Evolutionary conservation across 2,113 vertebrate genomes (phyloP), one percentile per base, ranked within the genome.

Genomic region (Aspidoscelis tigris): DNA sequence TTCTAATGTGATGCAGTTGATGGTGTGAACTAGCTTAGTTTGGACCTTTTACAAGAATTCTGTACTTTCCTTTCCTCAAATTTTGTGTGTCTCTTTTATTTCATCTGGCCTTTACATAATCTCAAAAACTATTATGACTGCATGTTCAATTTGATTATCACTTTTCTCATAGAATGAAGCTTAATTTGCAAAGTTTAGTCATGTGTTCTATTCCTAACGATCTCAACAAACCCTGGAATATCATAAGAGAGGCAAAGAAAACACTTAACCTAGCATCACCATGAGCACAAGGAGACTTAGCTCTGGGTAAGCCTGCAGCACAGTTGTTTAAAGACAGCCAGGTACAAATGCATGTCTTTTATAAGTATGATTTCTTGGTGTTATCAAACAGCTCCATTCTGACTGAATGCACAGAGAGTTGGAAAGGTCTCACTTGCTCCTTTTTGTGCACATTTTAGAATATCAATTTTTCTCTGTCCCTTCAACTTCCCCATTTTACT

Each of bases 1-100:
- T 94, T 94, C 80, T 94, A 44, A 92, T 86, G 90, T 93, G 90
- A 92, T 82, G 89, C 93, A 77, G 87, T 80, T 95, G 93, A 92
- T 95, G 88, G 83, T 90, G 91, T 89, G 91, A 91, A 83, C 47
- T 68, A 91, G 87, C 92, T 92, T 92, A 90, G 76, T 88, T 81
- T 95, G 95, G 93, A 90, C 91, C 16, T 33, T 85, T 89, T 95
- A 88, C 93, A 94, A 43, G 76, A 89, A 84, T 41, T 93, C 90
- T 88, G 47, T 83, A 79, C 80, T 85, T 22, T 20, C 12, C 69
- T 82, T 79, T 86, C 68, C 22, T 75, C 24, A 78, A 6, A 33
- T 81, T 77, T 33, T 76, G 50, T 0, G 1, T 78, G 0, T 74
- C 50, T 76, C 47, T 89, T 84, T 78, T 78, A 81, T 76, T 76